Evolutionary conservation across 2,888 invertebrate genomes (phyloP).

Genomic region (Apodemia zela): DNA sequence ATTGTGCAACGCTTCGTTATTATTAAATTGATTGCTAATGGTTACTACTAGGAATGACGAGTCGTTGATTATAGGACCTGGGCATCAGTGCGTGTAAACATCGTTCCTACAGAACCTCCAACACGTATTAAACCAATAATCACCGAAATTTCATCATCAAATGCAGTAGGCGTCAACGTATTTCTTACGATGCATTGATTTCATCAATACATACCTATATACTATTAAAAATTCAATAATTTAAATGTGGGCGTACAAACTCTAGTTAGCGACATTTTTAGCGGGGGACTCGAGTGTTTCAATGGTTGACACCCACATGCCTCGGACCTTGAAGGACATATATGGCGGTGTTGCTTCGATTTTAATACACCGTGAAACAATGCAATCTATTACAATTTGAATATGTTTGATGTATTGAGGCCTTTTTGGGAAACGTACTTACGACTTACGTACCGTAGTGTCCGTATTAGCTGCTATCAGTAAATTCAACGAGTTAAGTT

Average conservation of each 20-base stretch:
- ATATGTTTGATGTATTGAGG: slow-evolving; percentile 5
- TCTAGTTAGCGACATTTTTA: slow-evolving; percentile 45
- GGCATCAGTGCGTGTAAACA: too few species aligned
- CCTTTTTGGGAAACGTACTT: not conserved
- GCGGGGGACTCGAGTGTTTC: slow-evolving; percentile 54
- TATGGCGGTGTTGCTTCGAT: slow-evolving; percentile 22
- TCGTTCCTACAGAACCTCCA: too few species aligned
- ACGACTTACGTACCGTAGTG: not conserved
- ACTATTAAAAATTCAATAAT: slow-evolving; percentile 1
- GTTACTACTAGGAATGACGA: too few species aligned
- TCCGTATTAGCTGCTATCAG: not conserved
- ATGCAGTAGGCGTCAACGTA: not conserved
- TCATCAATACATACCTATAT: too few species aligned
- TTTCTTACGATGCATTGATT: slow-evolving; percentile 1
- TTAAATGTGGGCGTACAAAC: slow-evolving; percentile 44
- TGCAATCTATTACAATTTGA: slow-evolving; percentile 14
- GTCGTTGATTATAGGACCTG: too few species aligned
- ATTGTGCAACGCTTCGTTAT: too few species aligned
- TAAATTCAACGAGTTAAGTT: not conserved
- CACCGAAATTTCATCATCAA: not conserved
- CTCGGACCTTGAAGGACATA: slow-evolving; percentile 53
- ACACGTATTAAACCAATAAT: not conserved
- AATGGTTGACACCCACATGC: slow-evolving; percentile 59
- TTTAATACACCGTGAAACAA: slow-evolving; percentile 22
- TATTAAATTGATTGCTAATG: too few species aligned